Evolutionary conservation across 2,797 vertebrate genomes (phyloP).

Genomic region (Prunella strophiata): DNA sequence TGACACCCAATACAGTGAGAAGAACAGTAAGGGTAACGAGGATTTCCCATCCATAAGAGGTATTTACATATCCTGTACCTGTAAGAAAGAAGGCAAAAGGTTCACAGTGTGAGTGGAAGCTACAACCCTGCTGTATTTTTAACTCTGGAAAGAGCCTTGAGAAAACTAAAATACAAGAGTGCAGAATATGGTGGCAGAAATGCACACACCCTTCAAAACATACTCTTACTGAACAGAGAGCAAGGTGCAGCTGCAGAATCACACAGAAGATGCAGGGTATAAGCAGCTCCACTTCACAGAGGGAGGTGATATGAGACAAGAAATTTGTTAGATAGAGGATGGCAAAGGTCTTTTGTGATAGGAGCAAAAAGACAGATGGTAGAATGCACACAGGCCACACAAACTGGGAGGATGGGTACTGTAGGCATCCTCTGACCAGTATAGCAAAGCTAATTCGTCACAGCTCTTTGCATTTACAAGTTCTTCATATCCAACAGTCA

Average conservation of each 20-base stretch:
- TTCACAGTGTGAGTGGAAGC: not conserved
- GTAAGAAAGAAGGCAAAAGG: not conserved
- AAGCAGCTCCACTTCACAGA: not conserved
- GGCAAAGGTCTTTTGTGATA: not conserved
- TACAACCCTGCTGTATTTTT: not conserved
- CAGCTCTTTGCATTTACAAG: not conserved
- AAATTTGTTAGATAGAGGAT: not conserved
- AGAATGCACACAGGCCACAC: not conserved
- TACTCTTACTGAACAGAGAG: not conserved
- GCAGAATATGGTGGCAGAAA: not conserved
- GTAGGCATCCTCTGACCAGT: not conserved
- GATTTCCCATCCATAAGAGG: not conserved
- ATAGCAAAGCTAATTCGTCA: not conserved
- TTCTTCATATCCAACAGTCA: not conserved
- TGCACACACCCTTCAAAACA: not conserved
- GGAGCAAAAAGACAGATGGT: not conserved
- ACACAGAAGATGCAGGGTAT: not conserved
- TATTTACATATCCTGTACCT: conserved; percentile 62
- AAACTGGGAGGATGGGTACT: not conserved
- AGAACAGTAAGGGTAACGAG: conserved; percentile 3
- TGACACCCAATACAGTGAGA: conserved; percentile 53
- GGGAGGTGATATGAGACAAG: not conserved
- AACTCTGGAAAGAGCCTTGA: not conserved
- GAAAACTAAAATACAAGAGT: not conserved
- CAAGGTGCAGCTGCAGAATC: not conserved